Conservation (phyloP, 2,113 vertebrate genomes). For the Anhinga anhinga region DNA sequence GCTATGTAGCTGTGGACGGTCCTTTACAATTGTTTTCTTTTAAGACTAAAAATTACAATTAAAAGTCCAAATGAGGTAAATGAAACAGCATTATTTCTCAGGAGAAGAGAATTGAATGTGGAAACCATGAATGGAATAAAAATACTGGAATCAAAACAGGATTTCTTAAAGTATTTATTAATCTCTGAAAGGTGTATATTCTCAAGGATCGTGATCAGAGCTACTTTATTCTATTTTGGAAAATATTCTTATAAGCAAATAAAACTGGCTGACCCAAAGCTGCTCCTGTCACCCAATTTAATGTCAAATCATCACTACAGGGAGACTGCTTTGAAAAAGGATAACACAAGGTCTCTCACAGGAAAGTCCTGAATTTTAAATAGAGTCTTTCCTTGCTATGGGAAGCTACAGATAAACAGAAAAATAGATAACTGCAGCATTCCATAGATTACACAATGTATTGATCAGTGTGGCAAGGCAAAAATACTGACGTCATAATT, state of each 20-base stretch:
- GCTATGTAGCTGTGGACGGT: background rate
- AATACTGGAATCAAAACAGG: background rate
- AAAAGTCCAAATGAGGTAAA: background rate
- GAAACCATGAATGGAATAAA: background rate
- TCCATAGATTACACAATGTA: background rate
- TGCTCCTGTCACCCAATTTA: background rate
- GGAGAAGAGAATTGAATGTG: background rate
- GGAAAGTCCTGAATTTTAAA: background rate
- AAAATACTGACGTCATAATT: slow-evolving; percentile 6
- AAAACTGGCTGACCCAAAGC: background rate
- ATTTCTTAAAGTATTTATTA: background rate
- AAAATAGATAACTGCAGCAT: background rate
- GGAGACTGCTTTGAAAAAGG: background rate
- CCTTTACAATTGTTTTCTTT: background rate
- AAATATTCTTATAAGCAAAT: background rate
- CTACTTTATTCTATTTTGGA: background rate
- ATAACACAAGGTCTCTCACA: background rate
- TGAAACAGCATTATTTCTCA: background rate
- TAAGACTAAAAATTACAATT: background rate
- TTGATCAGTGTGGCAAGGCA: background rate
- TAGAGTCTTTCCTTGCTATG: background rate
- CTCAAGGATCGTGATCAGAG: background rate
- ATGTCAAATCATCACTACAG: background rate
- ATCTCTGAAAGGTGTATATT: background rate
- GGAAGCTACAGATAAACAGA: background rate